Conservation (phyloP, 92 coral and sea anemone species). For the Isaurus tuberculatus region DNA sequence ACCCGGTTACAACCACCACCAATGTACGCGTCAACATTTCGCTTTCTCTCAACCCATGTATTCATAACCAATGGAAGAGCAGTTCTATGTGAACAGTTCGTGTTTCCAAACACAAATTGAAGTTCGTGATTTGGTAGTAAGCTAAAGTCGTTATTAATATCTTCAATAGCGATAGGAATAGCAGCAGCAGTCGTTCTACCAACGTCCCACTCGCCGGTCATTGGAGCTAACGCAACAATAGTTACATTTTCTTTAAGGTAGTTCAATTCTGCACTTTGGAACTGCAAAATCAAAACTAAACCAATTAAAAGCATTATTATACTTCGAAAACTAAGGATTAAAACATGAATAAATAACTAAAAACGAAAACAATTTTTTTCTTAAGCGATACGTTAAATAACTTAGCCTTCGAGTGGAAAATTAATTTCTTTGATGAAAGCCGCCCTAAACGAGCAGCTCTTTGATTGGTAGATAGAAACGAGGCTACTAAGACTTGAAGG, state of each 20-base stretch:
- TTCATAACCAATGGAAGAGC: constrained; percentile 86
- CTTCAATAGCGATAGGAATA: constrained; percentile 87
- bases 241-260: constrained; percentile 65
- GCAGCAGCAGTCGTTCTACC: constrained; percentile 91
- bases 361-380: neutral
- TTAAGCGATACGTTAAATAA: neutral
- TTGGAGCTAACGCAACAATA: constrained; percentile 81
- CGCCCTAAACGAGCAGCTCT: neutral
- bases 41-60: constrained; percentile 76
- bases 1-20: constrained; percentile 91
- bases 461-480: constrained; percentile 21
- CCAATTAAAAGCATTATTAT: neutral
- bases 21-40: constrained; percentile 84
- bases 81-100: constrained; percentile 80
- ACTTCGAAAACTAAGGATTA: neutral
- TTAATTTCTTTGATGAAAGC: constrained; percentile 31
- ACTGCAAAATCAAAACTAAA: neutral
- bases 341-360: neutral
- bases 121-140: constrained; percentile 74
- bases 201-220: constrained; percentile 92
- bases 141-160: constrained; percentile 76
- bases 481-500: neutral
- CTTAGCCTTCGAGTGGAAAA: neutral
- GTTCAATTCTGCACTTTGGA: neutral
- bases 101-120: constrained; percentile 84